Evolutionary conservation across 2,888 invertebrate species (phyloP).

Genomic region (Anoplius nigerrimus): DNA sequence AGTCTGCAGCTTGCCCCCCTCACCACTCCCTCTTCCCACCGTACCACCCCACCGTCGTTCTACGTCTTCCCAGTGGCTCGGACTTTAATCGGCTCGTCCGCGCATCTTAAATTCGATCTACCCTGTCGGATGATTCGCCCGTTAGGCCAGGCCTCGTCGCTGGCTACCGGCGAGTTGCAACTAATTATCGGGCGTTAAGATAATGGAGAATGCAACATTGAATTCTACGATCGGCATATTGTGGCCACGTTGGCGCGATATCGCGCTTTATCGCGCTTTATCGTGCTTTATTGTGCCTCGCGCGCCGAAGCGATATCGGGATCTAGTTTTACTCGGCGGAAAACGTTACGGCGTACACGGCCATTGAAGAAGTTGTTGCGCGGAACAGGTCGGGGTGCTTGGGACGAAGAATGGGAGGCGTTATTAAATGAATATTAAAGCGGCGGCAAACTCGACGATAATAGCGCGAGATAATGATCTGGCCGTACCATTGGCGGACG

Average conservation of each 20-base stretch:
- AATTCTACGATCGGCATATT: too few relatives aligned
- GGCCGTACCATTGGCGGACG: slow-evolving; percentile 25
- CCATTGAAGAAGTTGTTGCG: too few relatives aligned
- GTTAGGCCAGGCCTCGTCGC: slow-evolving; percentile 2
- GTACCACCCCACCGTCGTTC: slow-evolving; percentile 21
- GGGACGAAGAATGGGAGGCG: neutral
- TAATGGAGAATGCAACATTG: neutral
- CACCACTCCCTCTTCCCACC: slow-evolving; percentile 18
- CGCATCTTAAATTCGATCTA: slow-evolving; percentile 51
- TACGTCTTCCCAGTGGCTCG: slow-evolving; percentile 40
- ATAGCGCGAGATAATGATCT: slow-evolving; percentile 52
- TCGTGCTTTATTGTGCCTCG: too few relatives aligned
- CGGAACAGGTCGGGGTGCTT: neutral
- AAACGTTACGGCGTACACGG: too few relatives aligned
- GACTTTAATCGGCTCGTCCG: slow-evolving; percentile 46
- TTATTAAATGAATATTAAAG: slow-evolving; percentile 26
- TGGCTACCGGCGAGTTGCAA: neutral
- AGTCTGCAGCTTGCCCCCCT: neutral
- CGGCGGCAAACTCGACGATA: slow-evolving; percentile 33
- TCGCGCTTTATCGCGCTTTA: too few relatives aligned
- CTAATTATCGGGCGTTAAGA: neutral
- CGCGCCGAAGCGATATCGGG: too few relatives aligned
- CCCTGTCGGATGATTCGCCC: slow-evolving; percentile 28
- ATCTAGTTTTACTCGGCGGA: too few relatives aligned
- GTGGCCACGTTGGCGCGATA: too few relatives aligned